Evolutionary conservation across 2,797 vertebrate species (phyloP).

Genomic region (Pangasius sanitwongsei): DNA sequence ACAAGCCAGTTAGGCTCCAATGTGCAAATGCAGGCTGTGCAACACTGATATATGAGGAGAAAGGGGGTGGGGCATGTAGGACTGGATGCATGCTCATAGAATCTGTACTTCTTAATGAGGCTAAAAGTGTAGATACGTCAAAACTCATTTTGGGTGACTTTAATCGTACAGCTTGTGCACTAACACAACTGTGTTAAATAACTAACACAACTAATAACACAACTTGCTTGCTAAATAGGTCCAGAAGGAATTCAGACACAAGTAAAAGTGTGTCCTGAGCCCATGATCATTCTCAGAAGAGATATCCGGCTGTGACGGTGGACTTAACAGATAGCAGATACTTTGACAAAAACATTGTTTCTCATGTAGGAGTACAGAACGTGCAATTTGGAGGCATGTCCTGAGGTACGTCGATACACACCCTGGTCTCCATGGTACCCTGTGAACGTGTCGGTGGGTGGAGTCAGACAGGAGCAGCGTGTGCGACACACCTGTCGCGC

Average conservation of each 20-base stretch:
- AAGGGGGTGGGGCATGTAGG: background rate
- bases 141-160: background rate
- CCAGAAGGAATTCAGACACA: background rate
- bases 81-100: background rate
- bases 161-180: background rate
- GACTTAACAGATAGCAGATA: background rate
- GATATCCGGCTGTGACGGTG: too few species aligned
- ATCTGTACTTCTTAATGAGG: background rate
- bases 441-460: slow-evolving; percentile 86
- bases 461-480: slow-evolving; percentile 92
- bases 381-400: slow-evolving; percentile 91
- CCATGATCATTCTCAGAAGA: background rate
- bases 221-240: background rate
- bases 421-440: slow-evolving; percentile 97
- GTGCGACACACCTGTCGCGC: slow-evolving; percentile 93
- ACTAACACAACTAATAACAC: background rate
- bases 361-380: slow-evolving; percentile 86
- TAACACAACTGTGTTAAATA: background rate
- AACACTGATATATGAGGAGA: background rate
- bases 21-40: background rate
- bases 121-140: background rate
- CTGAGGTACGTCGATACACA: slow-evolving; percentile 92
- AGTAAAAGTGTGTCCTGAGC: background rate
- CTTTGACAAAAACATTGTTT: background rate
- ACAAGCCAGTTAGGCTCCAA: background rate